Conservation (phyloP, 2,113 vertebrate genomes). For the Melanocharis versteri region DNA sequence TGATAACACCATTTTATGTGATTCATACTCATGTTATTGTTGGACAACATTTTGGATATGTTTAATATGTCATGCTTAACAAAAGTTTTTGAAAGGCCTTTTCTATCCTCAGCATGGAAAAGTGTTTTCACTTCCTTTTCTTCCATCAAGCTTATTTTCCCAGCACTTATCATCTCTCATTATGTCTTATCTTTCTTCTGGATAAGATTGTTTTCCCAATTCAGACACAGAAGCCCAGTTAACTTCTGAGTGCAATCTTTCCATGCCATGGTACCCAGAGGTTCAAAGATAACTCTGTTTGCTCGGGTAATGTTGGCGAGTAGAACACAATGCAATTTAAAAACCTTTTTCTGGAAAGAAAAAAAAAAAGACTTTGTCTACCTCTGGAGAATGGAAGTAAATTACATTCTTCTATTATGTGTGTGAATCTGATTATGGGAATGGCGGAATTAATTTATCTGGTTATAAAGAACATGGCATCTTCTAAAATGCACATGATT, state of each 20-base stretch:
- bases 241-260: background rate
- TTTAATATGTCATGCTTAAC: background rate
- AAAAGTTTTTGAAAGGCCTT: constrained; percentile 9
- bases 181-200: constrained; percentile 32
- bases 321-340: background rate
- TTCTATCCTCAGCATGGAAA: background rate
- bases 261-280: background rate
- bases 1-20: background rate
- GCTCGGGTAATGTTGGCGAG: background rate
- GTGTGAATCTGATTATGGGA: background rate
- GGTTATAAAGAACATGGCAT: background rate
- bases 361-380: background rate
- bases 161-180: background rate
- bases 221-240: background rate
- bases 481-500: background rate
- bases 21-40: background rate
- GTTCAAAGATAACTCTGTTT: background rate
- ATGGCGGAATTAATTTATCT: background rate
- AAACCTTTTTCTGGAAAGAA: background rate
- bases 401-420: background rate
- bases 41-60: background rate
- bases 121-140: background rate
- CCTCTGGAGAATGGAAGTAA: background rate
- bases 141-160: constrained; percentile 3
- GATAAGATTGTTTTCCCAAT: constrained; percentile 1